Evolutionary conservation across 2,797 vertebrate genomes (phyloP), one percentile per base, ranked within the genome.

Genomic region (Loriculus beryllinus): DNA sequence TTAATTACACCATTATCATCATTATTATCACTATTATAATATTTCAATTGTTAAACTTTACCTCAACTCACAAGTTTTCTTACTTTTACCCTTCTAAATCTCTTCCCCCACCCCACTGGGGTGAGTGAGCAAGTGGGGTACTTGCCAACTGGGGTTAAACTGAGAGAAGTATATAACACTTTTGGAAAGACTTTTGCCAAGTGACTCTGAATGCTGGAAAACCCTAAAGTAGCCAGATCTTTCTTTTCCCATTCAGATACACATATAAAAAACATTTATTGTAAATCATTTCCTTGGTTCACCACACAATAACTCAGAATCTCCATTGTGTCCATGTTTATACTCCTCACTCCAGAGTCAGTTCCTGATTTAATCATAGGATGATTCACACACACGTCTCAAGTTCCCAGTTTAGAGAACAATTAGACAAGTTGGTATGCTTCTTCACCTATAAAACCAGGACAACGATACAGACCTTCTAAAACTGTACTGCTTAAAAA

Each of bases 251-350:
- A 86, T 77, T 78, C 42, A 25, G 21, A 62, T 19, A 65, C 7
- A 92, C 11, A 43, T 9, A 43, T 19, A 39, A 63, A 47, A 59
- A 11, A 16, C 23, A 65, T 78, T 87, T 85, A 85, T 59, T 83
- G 47, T 33, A 91, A 89, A 86, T 91, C 89, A 94, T 78, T 89
- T 91, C 42, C 39, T 78, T 92, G 71, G 39, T 47, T 95, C 35
- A 47, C 39, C 54, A 72, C 48, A 83, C 39, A 78, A 29, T 81
- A 93, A 76, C 62, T 54, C 76, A 69, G 35, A 91, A 78, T 81
- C 37, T 91, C 48, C 47, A 59, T 47, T 86, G 56, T 67, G 54
- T 51, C 72, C 52, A 43, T 74, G 51, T 47, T 82, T 80, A 48
- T 35, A 17, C 33, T 72, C 11, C 33, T 83, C 49, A 62, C 56